phyloP scores from a whole-genome alignment of 2,113 vertebrate genomes.

The Panthera leo region DNA sequence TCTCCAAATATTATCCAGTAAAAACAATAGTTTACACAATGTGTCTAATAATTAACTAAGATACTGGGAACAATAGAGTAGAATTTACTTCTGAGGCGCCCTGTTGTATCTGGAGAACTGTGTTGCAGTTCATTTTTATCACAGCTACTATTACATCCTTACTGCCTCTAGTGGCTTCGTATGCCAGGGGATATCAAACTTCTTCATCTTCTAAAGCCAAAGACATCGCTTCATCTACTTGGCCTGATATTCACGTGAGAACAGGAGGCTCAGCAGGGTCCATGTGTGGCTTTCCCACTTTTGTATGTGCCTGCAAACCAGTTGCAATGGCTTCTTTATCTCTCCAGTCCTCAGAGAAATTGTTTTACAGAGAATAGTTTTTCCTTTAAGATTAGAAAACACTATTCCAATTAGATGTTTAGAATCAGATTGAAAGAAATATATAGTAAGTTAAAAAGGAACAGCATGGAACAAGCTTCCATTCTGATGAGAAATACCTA shows the following conservation, averaged over 20 bases:
- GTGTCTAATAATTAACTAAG: not conserved
- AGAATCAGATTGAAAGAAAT: not conserved
- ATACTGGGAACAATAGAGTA: not conserved
- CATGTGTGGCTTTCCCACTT: not conserved
- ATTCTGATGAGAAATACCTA: not conserved
- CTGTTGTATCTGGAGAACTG: not conserved
- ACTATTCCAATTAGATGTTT: not conserved
- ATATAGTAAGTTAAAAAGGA: not conserved
- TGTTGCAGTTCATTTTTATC: not conserved
- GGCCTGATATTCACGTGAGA: not conserved
- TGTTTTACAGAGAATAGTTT: not conserved
- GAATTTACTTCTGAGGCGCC: not conserved
- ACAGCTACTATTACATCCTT: not conserved
- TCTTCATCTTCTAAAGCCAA: not conserved
- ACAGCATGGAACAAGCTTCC: not conserved
- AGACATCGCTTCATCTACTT: not conserved
- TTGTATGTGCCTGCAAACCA: not conserved
- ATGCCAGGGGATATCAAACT: not conserved
- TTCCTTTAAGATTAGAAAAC: not conserved
- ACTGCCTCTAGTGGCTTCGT: not conserved
- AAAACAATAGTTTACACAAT: not conserved
- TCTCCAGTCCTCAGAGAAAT: not conserved
- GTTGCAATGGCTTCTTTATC: not conserved
- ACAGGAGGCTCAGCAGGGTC: not conserved
- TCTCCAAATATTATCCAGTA: not conserved